Evolutionary conservation across 2,888 invertebrate genomes (phyloP).

Genomic region (Cistogaster globosa): DNA sequence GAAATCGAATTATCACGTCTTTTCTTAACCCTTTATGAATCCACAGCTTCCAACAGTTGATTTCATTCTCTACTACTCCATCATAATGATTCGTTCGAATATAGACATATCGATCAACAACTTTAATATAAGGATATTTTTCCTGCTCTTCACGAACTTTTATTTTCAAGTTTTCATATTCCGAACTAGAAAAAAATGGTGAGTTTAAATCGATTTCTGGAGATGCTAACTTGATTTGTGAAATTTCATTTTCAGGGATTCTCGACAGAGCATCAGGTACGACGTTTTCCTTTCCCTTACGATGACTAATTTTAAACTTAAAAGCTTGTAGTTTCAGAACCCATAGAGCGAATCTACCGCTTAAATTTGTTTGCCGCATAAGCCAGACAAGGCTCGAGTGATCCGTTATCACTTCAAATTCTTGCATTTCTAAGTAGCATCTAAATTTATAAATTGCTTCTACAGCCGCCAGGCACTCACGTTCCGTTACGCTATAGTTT

Average conservation of each 20-base stretch:
- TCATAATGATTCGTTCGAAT: background rate
- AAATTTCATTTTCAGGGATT: background rate
- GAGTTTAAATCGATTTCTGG: conserved; percentile 9
- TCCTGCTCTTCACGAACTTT: background rate
- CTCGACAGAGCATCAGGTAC: conserved; percentile 8
- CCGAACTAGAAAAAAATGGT: too few relatives aligned
- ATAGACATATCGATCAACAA: background rate
- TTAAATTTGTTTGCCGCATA: too few relatives aligned
- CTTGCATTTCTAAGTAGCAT: too few relatives aligned
- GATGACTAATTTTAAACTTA: conserved; percentile 1
- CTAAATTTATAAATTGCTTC: too few relatives aligned
- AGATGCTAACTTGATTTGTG: background rate
- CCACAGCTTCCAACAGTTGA: background rate
- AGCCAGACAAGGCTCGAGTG: too few relatives aligned
- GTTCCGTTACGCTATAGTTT: too few relatives aligned
- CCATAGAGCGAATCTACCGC: too few relatives aligned
- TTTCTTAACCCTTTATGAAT: background rate
- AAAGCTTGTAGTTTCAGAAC: background rate
- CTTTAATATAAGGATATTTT: background rate
- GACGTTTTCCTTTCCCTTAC: conserved; percentile 2
- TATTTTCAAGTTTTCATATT: background rate
- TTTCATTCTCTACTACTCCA: background rate
- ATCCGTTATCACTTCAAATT: too few relatives aligned
- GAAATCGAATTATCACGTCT: background rate
- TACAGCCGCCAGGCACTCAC: too few relatives aligned